Conservation (phyloP, 2,888 invertebrate species). For the Euzophera pinguis region DNA sequence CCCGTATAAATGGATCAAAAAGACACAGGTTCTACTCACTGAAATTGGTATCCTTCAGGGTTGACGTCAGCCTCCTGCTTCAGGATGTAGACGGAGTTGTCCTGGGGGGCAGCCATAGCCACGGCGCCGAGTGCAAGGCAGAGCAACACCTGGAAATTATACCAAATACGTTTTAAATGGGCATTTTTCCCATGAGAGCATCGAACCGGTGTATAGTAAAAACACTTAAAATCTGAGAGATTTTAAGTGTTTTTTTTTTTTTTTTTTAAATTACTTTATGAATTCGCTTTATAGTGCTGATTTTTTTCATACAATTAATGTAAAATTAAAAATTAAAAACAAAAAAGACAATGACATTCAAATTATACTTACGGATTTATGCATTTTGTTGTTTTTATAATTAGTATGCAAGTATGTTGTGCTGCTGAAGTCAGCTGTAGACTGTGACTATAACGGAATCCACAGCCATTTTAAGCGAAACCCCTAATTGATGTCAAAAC, state of each 20-base stretch:
- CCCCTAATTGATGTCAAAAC: constrained; percentile 58
- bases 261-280: too few relatives aligned
- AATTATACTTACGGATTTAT: constrained; percentile 52
- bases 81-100: constrained; percentile 49
- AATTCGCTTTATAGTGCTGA: too few relatives aligned
- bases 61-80: constrained; percentile 54
- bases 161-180: neutral
- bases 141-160: constrained; percentile 41
- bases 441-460: constrained; percentile 38
- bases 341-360: neutral
- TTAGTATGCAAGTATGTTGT: constrained; percentile 30
- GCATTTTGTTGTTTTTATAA: constrained; percentile 44
- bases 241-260: too few relatives aligned
- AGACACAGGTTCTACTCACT: constrained; percentile 38
- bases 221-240: too few relatives aligned
- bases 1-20: too few relatives aligned
- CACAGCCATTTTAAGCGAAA: constrained; percentile 48
- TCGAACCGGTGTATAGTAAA: too few relatives aligned
- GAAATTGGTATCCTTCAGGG: constrained; percentile 58
- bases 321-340: neutral
- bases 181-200: too few relatives aligned
- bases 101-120: constrained; percentile 46
- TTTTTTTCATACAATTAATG: too few relatives aligned
- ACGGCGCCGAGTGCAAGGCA: constrained; percentile 50
- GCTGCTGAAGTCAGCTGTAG: constrained; percentile 34